Percentiles rank a stretch among this genome's conserved stretches.
Conservation (phyloP, 2,888 invertebrate genomes). For the Halocaridina rubra region DNA sequence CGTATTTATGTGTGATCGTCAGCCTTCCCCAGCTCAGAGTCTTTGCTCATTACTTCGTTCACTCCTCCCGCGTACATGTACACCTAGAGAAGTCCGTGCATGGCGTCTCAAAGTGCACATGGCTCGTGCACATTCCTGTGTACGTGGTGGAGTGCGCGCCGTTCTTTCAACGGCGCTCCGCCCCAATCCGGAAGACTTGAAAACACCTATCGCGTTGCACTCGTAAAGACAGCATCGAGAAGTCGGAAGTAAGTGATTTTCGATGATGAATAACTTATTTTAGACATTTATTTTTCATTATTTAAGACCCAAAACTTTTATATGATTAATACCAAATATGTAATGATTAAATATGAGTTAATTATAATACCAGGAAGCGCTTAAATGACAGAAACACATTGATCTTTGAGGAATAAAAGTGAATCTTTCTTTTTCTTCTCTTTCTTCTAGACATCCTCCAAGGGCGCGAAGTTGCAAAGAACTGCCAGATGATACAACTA, state of each 20-base stretch:
- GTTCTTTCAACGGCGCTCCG: neutral
- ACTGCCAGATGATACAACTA: too few relatives aligned
- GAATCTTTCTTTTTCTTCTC: too few relatives aligned
- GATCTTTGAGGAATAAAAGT: too few relatives aligned
- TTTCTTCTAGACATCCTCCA: too few relatives aligned
- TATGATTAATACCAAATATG: too few relatives aligned
- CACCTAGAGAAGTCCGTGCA: neutral
- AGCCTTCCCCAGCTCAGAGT: neutral
- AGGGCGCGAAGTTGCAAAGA: too few relatives aligned
- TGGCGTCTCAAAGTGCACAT: neutral
- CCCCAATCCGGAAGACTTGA: constrained; percentile 21
- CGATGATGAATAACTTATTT: neutral
- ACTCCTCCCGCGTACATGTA: neutral
- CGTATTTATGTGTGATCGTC: neutral
- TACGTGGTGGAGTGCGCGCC: neutral
- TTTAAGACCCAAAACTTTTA: too few relatives aligned
- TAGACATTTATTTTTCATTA: neutral
- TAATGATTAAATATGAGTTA: too few relatives aligned
- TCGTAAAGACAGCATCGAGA: neutral
- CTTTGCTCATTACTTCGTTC: neutral
- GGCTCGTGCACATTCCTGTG: neutral
- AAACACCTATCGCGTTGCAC: neutral
- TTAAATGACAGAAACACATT: too few relatives aligned
- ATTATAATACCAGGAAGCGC: too few relatives aligned
- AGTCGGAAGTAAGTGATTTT: neutral